Conservation (phyloP, 2,888 invertebrate species). For the Nematopogon swammerdamellus region DNA sequence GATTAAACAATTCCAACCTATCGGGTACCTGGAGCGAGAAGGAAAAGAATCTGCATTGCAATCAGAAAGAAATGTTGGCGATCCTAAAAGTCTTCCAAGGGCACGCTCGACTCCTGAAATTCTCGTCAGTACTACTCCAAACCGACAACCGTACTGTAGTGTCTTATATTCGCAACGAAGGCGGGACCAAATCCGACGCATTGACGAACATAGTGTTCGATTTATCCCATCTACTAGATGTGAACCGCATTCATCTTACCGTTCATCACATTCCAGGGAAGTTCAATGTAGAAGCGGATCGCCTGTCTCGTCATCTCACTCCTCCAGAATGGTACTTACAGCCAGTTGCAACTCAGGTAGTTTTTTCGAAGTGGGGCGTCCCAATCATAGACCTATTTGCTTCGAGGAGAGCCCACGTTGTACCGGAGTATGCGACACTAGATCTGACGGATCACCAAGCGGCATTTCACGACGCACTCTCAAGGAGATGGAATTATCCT, state of each 20-base stretch:
- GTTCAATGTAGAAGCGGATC: conserved; percentile 10
- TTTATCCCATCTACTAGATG: too few species aligned
- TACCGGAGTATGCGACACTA: conserved; percentile 5
- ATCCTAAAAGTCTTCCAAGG: conserved; percentile 6
- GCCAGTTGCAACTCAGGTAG: conserved; percentile 3
- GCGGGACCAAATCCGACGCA: conserved; percentile 7
- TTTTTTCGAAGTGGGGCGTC: conserved; percentile 10
- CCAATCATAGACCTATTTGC: conserved; percentile 12
- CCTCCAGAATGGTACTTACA: conserved; percentile 13
- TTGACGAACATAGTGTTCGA: background rate
- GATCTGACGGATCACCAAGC: background rate
- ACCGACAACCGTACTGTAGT: conserved; percentile 15
- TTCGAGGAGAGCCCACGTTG: conserved; percentile 7
- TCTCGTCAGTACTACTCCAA: conserved; percentile 9
- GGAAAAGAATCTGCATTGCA: too few species aligned
- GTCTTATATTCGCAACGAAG: conserved; percentile 13
- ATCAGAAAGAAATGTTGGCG: conserved; percentile 13
- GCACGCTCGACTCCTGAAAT: background rate
- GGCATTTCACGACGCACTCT: conserved; percentile 14
- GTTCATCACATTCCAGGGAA: conserved; percentile 12
- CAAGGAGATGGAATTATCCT: conserved; percentile 12
- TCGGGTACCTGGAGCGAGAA: conserved; percentile 5
- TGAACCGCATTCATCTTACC: too few species aligned
- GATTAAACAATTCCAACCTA: too few species aligned
- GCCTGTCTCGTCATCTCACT: background rate